These are phyloP conservation scores for Lamellibrachia satsuma DNA, from an alignment of 2,888 invertebrate species.

Conservation along the genomic window DNA sequence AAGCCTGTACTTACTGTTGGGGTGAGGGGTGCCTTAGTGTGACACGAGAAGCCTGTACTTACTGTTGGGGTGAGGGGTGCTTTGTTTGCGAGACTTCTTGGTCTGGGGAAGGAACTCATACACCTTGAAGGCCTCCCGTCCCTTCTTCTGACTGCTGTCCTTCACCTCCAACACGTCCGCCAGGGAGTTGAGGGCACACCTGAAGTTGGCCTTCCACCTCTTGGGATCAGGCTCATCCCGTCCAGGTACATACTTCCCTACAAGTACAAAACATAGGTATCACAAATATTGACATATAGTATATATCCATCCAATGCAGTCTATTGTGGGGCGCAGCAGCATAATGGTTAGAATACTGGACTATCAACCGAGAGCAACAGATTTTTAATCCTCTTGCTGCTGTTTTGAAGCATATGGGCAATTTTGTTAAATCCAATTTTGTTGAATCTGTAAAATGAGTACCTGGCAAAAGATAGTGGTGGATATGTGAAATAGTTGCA, in stretches of 20 bases:
- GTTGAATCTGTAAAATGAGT: too few relatives aligned
- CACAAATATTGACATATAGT: neutral
- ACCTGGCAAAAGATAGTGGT: too few relatives aligned
- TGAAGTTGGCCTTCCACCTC: conserved; percentile 5
- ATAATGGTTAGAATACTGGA: too few relatives aligned
- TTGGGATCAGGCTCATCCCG: neutral
- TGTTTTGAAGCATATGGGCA: too few relatives aligned
- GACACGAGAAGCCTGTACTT: neutral
- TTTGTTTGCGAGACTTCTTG: neutral
- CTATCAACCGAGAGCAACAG: too few relatives aligned
- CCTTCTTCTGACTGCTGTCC: conserved; percentile 17
- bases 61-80: neutral
- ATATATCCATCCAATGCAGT: too few relatives aligned
- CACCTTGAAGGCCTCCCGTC: neutral
- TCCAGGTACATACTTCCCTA: neutral
- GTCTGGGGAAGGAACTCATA: neutral
- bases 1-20: neutral
- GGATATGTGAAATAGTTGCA: too few relatives aligned
- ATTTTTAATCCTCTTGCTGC: too few relatives aligned
- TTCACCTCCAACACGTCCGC: neutral
- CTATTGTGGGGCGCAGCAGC: too few relatives aligned
- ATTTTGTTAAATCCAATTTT: too few relatives aligned
- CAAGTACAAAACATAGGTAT: neutral
- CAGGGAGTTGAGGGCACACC: neutral
- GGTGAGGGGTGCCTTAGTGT: neutral